Base-by-base conservation (phyloP, 2,888 invertebrate genomes). In the Idaea biselata region DNA sequence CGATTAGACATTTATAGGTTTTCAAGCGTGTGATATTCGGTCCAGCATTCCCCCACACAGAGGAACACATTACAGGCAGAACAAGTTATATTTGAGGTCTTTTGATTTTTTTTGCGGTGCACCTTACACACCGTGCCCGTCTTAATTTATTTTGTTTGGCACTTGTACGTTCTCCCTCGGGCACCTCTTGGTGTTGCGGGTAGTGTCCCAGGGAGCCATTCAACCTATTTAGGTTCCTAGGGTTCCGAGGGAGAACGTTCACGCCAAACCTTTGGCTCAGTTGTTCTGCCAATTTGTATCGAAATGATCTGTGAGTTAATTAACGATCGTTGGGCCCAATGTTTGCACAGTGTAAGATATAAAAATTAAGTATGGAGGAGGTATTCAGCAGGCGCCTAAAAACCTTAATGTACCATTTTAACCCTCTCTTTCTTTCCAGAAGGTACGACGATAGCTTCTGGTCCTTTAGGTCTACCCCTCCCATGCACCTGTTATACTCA, bases 401-500 rank as follows among this genome's bases (percentile, higher is more conserved):
- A 3, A 73, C 61, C 58, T 73, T 70, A 1, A 72, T 14, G 7
- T 70, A 70, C 68, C 69, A 69, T 18, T 70, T 72, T 6, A 70
- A 5, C 1, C 66, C 66, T 8, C 68, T 32, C 58, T 69, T 71
- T 1, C 67, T 53, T 55, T 76, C 75, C 44, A 73, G 55, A 16
- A 73, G 64, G 59, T 64, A 74, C 58, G 57, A 58, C 31, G 69
- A 70, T 2, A 71, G 58, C 18, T 69, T 71, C 16, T 70, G 71
- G 32, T 75, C 74, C 32, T 76, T 74, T 2, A 71, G 33, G 57
- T 73, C 68, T 0, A 71, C 68, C 0, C 72, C 70, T 11, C 71
- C 73, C 72, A 76, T 74, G 59, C 18, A 63, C 53, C 67, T 69
- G 60, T 75, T 75, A 59, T 76, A 76, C 2, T 60, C 58, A 1